Evolutionary conservation across 2,888 invertebrate species (phyloP), one percentile per base, ranked within the genome.

Genomic region (Melinaea marsaeus): DNA sequence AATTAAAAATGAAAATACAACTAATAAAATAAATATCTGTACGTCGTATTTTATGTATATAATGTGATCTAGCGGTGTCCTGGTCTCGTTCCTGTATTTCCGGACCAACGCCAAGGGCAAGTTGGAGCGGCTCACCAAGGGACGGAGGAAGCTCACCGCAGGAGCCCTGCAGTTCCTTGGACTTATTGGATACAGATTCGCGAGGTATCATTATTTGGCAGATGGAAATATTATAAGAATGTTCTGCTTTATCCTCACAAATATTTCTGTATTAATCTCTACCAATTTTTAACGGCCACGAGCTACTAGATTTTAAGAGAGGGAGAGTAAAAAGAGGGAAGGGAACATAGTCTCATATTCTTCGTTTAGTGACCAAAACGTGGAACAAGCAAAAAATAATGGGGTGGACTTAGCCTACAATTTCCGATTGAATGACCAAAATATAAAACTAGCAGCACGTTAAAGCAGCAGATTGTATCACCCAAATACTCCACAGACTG

Each of bases 11-110:
- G 37, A 37, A 37, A 37, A 7, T 37, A 6, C 37, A 22, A 22
- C 22, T 22, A 22, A 22, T 22, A 22, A 22, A 22, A 22, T 22
- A 22, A 22, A 22, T 22, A 22, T 22, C 22, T 22, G 22, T 22
- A 22, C 0, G 1, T 22, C 22, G 1, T 22, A 22, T 22, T 22
- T 22, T 22, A 22, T 22, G 22, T 11, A 42, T 42, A 11, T 42
- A 9, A 9, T 42, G 42, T 7, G 6, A 11, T 56, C 13, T 80
- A 96, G 96, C 69, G 96, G 96, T 7, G 92, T 96, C 76, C 88
- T 97, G 73, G 96, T 96, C 5, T 93, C 96, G n/a, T 97, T 95
- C 83, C 91, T 97, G 58, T 97, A 96, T 84, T 96, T 96, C 88
- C 93, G 96, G 45, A 95, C 95, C 1, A 94, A 94, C 77, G 93